Evolutionary conservation across 2,113 vertebrate genomes (phyloP).

Genomic region (Zootoca vivipara): DNA sequence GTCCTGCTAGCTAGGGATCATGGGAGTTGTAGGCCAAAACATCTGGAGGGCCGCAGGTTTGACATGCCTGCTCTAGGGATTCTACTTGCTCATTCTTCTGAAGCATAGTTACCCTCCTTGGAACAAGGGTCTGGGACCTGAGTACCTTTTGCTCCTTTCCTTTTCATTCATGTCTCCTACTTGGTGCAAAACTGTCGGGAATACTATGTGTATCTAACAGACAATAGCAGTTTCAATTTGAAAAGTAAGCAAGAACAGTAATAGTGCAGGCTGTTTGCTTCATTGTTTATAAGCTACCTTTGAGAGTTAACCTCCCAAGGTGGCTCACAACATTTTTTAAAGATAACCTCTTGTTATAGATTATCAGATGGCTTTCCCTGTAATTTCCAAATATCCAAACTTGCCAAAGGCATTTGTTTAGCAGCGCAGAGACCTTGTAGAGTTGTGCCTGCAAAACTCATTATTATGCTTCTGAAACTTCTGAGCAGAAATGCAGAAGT

Average conservation of each 20-base stretch:
- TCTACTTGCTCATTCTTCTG: background rate
- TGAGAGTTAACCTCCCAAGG: background rate
- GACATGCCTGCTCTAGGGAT: background rate
- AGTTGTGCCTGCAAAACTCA: background rate
- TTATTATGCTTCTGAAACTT: conserved; percentile 22
- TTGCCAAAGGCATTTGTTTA: rapidly evolving
- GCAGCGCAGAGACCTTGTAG: rapidly evolving
- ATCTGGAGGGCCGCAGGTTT: too few relatives aligned
- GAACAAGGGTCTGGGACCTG: background rate
- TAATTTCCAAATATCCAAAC: background rate
- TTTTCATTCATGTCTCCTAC: background rate
- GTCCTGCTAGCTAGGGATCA: too few relatives aligned
- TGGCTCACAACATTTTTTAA: background rate
- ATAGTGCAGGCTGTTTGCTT: too few relatives aligned
- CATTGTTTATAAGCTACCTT: background rate
- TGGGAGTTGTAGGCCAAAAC: too few relatives aligned
- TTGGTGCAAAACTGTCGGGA: background rate
- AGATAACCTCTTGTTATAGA: background rate
- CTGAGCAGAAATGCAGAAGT: conserved; percentile 88
- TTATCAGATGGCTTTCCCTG: background rate
- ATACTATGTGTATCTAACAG: background rate
- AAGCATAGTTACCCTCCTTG: background rate
- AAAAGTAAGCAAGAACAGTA: background rate
- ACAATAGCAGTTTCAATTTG: background rate
- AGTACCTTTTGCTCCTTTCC: background rate